Conservation (phyloP, 2,113 vertebrate species). For the Eleginops maclovinus region DNA sequence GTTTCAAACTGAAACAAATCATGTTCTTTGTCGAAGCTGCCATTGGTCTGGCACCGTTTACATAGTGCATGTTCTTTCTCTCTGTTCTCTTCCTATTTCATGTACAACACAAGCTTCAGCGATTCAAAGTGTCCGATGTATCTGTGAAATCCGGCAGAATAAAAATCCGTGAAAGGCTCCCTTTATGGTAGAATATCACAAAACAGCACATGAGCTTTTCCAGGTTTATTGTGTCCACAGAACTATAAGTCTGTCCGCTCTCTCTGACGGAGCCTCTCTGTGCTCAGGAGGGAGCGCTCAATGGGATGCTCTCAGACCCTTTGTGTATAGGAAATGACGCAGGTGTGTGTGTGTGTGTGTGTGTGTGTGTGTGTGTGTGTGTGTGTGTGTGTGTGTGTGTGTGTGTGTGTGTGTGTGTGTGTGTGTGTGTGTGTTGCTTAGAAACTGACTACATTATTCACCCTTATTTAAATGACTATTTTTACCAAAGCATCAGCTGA, state of each 20-base stretch:
- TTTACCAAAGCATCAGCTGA: conserved; percentile 27
- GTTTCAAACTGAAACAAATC: neutral
- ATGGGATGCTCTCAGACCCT: conserved; percentile 32
- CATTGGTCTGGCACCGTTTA: neutral
- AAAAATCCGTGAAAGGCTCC: neutral
- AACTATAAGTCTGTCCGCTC: neutral
- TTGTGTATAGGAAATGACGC: conserved; percentile 81
- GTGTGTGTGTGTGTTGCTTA: conserved; percentile 62
- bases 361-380: conserved; percentile 27
- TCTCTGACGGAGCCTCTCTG: neutral
- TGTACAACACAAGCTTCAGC: neutral
- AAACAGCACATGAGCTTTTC: too few relatives aligned
- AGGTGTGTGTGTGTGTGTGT: conserved; percentile 37
- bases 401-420: conserved; percentile 13
- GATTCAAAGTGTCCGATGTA: neutral
- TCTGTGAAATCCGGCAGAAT: neutral
- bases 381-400: conserved; percentile 19
- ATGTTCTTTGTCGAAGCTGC: neutral
- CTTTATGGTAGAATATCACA: neutral
- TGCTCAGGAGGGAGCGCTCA: conserved; percentile 32
- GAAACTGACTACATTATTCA: conserved; percentile 73
- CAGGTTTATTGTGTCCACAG: neutral
- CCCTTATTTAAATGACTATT: conserved; percentile 47
- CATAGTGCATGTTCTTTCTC: neutral
- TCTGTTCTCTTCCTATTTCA: neutral